Evolutionary conservation across 2,888 invertebrate genomes (phyloP).

Genomic region (Archaeoteleia sp.): DNA sequence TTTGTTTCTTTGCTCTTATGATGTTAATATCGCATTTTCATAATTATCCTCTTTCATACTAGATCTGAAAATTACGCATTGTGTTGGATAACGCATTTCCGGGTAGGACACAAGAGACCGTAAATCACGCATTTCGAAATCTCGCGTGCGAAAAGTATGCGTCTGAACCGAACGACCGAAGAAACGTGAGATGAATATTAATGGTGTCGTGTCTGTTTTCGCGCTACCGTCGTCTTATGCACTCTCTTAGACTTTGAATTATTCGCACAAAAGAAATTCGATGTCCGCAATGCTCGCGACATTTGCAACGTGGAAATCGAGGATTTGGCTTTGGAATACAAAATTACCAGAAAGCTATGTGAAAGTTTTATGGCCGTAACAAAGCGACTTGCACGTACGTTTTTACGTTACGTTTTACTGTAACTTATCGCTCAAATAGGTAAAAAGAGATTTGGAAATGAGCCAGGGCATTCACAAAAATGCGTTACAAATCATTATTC

Average conservation of each 20-base stretch:
- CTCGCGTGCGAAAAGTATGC: slow-evolving; percentile 6
- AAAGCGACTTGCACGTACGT: slow-evolving; percentile 41
- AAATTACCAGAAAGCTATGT: slow-evolving; percentile 68
- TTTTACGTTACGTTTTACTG: slow-evolving; percentile 45
- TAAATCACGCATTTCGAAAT: slow-evolving; percentile 25
- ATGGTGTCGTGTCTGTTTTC: too few relatives aligned
- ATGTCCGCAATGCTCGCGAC: slow-evolving; percentile 22
- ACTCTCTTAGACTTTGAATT: slow-evolving; percentile 18
- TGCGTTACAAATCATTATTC: too few relatives aligned
- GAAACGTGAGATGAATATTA: slow-evolving; percentile 10
- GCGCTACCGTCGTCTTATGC: slow-evolving; percentile 12
- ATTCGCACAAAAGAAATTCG: slow-evolving; percentile 38
- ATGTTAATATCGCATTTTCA: too few relatives aligned
- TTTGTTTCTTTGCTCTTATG: too few relatives aligned
- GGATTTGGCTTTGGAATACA: slow-evolving; percentile 66
- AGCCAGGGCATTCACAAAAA: too few relatives aligned
- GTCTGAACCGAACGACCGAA: slow-evolving; percentile 10
- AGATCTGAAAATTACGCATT: slow-evolving; percentile 1
- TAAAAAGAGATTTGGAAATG: slow-evolving; percentile 13
- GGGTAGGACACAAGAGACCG: not conserved
- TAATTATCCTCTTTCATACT: too few relatives aligned
- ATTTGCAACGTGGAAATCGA: slow-evolving; percentile 61
- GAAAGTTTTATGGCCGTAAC: slow-evolving; percentile 63
- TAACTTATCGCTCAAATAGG: slow-evolving; percentile 30
- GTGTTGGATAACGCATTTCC: not conserved